Evolutionary conservation across 2,113 vertebrate genomes (phyloP).

Genomic region (Halcyon senegalensis): DNA sequence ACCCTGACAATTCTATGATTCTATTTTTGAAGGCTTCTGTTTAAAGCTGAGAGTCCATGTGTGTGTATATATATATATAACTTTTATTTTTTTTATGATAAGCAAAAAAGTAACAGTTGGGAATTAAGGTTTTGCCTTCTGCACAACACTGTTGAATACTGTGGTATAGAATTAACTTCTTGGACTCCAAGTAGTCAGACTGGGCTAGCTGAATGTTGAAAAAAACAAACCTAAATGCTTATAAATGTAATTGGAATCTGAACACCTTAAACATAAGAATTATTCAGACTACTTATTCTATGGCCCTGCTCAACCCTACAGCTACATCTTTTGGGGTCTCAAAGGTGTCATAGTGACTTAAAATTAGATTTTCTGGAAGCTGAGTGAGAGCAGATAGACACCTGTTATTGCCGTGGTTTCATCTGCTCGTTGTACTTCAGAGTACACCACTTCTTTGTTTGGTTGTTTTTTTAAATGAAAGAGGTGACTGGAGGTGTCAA

Average conservation of each 20-base stretch:
- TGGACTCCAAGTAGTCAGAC: not conserved
- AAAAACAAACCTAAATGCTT: not conserved
- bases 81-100: not conserved
- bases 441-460: not conserved
- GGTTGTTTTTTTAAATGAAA: not conserved
- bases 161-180: not conserved
- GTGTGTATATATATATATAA: not conserved
- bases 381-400: not conserved
- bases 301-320: not conserved
- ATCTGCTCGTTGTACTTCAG: not conserved
- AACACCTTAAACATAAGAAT: not conserved
- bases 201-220: not conserved
- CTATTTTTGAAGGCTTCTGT: not conserved
- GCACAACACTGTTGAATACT: not conserved
- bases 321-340: not conserved
- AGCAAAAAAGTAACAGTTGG: not conserved
- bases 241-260: not conserved
- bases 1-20: too few relatives aligned
- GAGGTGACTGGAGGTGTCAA: not conserved
- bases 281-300: not conserved
- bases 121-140: not conserved
- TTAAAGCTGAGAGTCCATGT: accelerated
- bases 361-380: not conserved
- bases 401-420: not conserved
- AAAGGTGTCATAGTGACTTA: not conserved